These are phyloP conservation scores for Micromussa lordhowensis DNA, from an alignment of 92 coral and sea anemone species.

Conservation along the genomic window DNA sequence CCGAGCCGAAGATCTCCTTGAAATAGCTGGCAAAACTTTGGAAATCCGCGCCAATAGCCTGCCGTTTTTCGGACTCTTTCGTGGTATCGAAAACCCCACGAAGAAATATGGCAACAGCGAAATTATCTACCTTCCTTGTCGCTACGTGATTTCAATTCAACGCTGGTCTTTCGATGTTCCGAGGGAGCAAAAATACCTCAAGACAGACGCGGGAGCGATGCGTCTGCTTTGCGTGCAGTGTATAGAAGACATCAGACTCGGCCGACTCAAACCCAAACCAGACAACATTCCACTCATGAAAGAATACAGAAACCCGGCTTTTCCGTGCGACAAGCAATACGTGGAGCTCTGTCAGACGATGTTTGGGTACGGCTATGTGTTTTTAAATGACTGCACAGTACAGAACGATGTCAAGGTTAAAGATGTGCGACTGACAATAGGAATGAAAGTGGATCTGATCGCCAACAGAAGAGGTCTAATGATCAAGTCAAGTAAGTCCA, in stretches of 20 bases:
- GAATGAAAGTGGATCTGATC: conserved; percentile 67
- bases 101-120: conserved; percentile 84
- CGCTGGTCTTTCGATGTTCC: conserved; percentile 92
- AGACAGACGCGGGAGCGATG: conserved; percentile 86
- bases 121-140: conserved; percentile 79
- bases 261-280: conserved; percentile 79
- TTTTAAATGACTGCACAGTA: conserved; percentile 70
- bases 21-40: conserved; percentile 72
- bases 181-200: conserved; percentile 76
- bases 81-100: conserved; percentile 83
- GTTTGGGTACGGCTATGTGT: conserved; percentile 78
- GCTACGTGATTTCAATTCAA: conserved; percentile 82
- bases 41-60: conserved; percentile 73
- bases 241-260: conserved; percentile 72
- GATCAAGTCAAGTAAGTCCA: conserved; percentile 72
- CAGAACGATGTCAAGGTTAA: conserved; percentile 79
- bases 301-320: conserved; percentile 75
- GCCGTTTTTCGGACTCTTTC: conserved; percentile 79
- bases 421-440: conserved; percentile 72
- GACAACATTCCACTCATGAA: conserved; percentile 73
- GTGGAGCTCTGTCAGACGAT: conserved; percentile 83
- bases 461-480: conserved; percentile 80
- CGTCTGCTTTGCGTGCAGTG: conserved; percentile 75
- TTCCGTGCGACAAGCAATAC: conserved; percentile 86
- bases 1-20: conserved; percentile 74